These are phyloP conservation scores for Nycticebus coucang DNA, from an alignment of 2,113 vertebrate species.

Conservation along the genomic window DNA sequence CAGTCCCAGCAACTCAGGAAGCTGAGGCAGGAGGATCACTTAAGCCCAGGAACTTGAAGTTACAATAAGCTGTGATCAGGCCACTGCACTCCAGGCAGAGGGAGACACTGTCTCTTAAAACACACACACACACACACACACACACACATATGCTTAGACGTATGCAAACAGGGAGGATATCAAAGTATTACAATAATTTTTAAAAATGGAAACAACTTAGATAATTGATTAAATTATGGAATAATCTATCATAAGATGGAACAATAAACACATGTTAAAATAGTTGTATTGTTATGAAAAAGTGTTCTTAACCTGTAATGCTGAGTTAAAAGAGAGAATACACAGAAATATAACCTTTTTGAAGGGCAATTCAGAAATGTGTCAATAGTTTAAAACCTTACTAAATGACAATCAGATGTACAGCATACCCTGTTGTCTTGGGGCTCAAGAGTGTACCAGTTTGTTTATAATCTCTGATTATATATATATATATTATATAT, in stretches of 20 bases:
- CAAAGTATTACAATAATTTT: neutral
- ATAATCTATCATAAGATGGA: neutral
- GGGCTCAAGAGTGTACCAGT: neutral
- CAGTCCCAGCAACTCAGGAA: too few species aligned
- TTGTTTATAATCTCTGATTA: neutral
- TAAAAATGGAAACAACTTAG: neutral
- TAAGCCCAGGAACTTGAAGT: too few species aligned
- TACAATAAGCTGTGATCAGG: too few species aligned
- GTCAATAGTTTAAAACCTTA: neutral
- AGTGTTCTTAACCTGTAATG: neutral
- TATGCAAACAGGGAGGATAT: neutral
- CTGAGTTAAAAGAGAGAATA: neutral
- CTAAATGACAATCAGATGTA: too few species aligned
- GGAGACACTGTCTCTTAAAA: too few species aligned
- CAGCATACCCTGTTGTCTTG: neutral
- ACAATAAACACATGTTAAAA: neutral
- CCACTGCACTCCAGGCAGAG: too few species aligned
- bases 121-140: too few species aligned
- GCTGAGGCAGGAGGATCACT: too few species aligned
- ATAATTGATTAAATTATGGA: neutral
- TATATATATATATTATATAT: neutral
- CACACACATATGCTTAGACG: too few species aligned
- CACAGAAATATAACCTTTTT: neutral
- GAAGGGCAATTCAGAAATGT: neutral
- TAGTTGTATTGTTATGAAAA: neutral